Evolutionary conservation across 2,113 vertebrate species (phyloP), one percentile per base, ranked within the genome.

Genomic region (Callipepla californica): DNA sequence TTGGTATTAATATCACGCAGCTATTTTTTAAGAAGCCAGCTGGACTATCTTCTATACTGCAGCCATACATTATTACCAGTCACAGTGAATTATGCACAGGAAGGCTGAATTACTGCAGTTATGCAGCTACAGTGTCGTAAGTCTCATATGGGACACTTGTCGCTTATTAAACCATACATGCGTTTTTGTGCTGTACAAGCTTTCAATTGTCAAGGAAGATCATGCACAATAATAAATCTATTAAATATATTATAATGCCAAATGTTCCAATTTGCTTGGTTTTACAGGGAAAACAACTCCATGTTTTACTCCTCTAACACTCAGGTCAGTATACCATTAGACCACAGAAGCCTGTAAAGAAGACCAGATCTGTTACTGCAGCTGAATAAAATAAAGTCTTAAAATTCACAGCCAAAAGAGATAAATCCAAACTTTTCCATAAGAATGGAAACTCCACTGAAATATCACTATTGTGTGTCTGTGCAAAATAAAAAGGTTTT

Each of bases 151-250:
- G 47, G 47, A 78, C n/a, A 48, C 7, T 2, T 22, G 38, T 40
- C 45, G 5, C 17, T 83, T 75, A 80, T 72, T 51, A 53, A 82
- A 59, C 7, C 13, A 59, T 26, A 50, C 7, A 55, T 45, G 23
- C 2, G 7, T 44, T 65, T 84, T 67, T 86, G 61, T 10, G 16
- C 34, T 50, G n/a, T 40, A 62, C 48, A 66, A 73, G 30, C 34
- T 81, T 86, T 78, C 45, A 70, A 65, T 53, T 75, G n/a, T 57
- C 59, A 87, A 89, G 32, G 19, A 82, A 82, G 53, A 82, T 12
- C 10, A 65, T 0, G 3, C 19, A 48, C 40, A 69, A 57, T 30
- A 62, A 78, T 62, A 81, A 80, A 66, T 48, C 34, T 57, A 48
- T 22, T 4, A 86, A 80, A 67, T 45, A 4, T 14, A 58, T 72